Percentiles rank a stretch among this genome's conserved stretches.
These are phyloP conservation scores for Yponomeuta plumbellus DNA, from an alignment of 2,888 invertebrate genomes.

Conservation along the genomic window DNA sequence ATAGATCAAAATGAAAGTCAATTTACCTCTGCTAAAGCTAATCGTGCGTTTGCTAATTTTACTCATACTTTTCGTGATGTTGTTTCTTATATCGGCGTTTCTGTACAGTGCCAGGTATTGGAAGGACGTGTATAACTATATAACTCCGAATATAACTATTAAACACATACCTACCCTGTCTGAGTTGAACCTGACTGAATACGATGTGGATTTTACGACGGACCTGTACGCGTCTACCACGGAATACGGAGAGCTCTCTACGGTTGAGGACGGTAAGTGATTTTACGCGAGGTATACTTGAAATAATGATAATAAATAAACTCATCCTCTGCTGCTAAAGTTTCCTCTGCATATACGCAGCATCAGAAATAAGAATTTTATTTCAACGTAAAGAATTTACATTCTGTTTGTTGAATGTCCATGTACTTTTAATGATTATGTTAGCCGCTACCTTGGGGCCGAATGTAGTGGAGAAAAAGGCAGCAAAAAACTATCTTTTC, in stretches of 20 bases:
- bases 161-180: conserved; percentile 57
- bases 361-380: too few species aligned
- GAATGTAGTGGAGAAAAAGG: too few species aligned
- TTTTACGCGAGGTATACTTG: background rate
- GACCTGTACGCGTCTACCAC: conserved; percentile 9
- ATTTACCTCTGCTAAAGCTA: conserved; percentile 41
- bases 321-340: too few species aligned
- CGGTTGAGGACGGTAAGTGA: background rate
- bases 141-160: conserved; percentile 62
- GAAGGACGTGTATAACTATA: conserved; percentile 61
- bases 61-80: conserved; percentile 48
- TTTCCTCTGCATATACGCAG: too few species aligned
- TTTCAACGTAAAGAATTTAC: too few species aligned
- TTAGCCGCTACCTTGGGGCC: too few species aligned
- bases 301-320: background rate
- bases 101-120: conserved; percentile 58
- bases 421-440: too few species aligned
- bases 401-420: too few species aligned
- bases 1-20: conserved; percentile 42
- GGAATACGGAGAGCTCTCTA: background rate
- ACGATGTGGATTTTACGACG: conserved; percentile 18
- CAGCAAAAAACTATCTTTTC: too few species aligned
- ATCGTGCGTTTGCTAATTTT: conserved; percentile 46
- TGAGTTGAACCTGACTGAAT: conserved; percentile 46
- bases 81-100: conserved; percentile 49